Percentiles rank a stretch among this genome's conserved stretches.
These are phyloP conservation scores for Parnassius smintheus DNA, from an alignment of 2,888 invertebrate genomes.

Conservation along the genomic window DNA sequence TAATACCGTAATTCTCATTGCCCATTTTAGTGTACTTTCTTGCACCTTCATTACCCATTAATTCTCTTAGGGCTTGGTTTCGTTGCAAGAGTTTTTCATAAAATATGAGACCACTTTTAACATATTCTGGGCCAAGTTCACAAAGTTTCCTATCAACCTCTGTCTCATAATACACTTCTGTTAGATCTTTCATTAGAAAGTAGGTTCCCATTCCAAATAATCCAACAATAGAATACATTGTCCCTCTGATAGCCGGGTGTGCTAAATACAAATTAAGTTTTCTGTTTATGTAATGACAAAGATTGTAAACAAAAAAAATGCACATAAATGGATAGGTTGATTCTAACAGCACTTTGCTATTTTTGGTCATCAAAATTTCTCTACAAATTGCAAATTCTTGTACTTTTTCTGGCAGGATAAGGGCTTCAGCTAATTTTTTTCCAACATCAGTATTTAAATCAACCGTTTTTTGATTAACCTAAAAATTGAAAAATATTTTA, in stretches of 20 bases:
- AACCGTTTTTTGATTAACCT: constrained; percentile 83
- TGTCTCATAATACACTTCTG: constrained; percentile 83
- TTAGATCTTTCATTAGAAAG: constrained; percentile 83
- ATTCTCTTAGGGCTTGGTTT: constrained; percentile 86
- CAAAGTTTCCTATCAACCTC: constrained; percentile 83
- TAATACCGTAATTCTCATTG: constrained; percentile 84
- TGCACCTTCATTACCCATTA: constrained; percentile 84
- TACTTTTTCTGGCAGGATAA: constrained; percentile 88
- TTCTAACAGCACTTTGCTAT: constrained; percentile 81
- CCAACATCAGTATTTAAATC: constrained; percentile 85
- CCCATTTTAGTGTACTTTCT: constrained; percentile 83
- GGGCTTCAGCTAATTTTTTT: constrained; percentile 82
- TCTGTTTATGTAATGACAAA: constrained; percentile 76
- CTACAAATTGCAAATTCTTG: constrained; percentile 90
- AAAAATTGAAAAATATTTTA: constrained; percentile 31
- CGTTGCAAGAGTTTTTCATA: constrained; percentile 87
- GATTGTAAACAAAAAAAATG: constrained; percentile 74
- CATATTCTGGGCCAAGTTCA: constrained; percentile 81
- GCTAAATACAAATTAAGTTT: constrained; percentile 78
- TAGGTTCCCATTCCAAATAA: constrained; percentile 82
- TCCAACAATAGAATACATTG: constrained; percentile 79
- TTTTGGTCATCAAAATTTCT: constrained; percentile 84
- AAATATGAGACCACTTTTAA: constrained; percentile 88
- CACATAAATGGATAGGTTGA: constrained; percentile 73
- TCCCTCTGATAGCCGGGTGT: constrained; percentile 66